Evolutionary conservation across 2,113 vertebrate genomes (phyloP).

Genomic region (Takifugu bimaculatus): DNA sequence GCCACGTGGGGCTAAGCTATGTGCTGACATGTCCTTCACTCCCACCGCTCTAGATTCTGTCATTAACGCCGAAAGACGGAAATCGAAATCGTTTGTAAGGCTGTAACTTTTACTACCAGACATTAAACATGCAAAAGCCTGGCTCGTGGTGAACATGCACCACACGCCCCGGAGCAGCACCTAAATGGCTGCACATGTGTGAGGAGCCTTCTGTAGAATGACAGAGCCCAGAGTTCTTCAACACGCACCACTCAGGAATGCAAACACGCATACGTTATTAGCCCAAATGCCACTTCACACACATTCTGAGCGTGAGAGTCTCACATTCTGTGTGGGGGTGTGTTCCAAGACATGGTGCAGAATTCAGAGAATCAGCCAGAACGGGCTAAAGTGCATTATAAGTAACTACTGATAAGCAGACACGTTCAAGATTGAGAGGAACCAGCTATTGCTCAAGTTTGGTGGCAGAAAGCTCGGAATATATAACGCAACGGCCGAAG

Average conservation of each 20-base stretch:
- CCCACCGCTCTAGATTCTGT: conserved; percentile 25
- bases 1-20: conserved; percentile 73
- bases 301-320: background rate
- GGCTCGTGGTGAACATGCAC: too few species aligned
- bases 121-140: too few species aligned
- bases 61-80: conserved; percentile 17
- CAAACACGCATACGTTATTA: too few species aligned
- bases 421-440: conserved; percentile 1
- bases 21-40: conserved; percentile 67
- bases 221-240: too few species aligned
- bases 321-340: background rate
- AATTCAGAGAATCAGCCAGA: background rate
- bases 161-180: too few species aligned
- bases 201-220: too few species aligned
- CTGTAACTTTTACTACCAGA: background rate
- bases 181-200: too few species aligned
- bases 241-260: too few species aligned
- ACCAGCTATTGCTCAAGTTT: background rate
- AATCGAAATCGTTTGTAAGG: background rate
- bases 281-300: background rate
- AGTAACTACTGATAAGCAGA: conserved; percentile 49
- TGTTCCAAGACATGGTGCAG: background rate
- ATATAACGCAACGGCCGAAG: too few species aligned
- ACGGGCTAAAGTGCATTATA: conserved; percentile 51
- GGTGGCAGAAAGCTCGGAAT: too few species aligned